Percentiles rank a stretch among this genome's conserved stretches.
Evolutionary conservation across 92 coral and sea anemone species (phyloP).

Genomic region (Muricea muricata): DNA sequence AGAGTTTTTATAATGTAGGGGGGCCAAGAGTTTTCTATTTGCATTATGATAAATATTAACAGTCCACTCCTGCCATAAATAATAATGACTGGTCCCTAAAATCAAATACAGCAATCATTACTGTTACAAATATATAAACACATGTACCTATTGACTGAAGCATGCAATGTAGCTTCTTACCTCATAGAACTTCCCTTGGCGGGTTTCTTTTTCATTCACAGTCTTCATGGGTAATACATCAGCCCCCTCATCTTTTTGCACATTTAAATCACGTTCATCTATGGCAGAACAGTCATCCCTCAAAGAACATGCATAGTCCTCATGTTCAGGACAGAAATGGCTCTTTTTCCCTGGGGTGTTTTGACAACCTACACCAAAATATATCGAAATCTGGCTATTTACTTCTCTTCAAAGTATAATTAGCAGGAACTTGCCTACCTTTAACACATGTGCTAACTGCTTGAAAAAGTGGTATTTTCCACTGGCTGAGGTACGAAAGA

Average conservation of each 20-base stretch:
- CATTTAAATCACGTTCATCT: not conserved
- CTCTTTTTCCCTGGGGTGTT: conserved; percentile 56
- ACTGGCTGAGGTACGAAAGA: too few relatives aligned
- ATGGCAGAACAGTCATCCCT: conserved; percentile 23
- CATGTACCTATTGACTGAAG: not conserved
- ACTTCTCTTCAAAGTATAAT: too few relatives aligned
- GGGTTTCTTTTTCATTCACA: conserved; percentile 36
- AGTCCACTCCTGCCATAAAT: too few relatives aligned
- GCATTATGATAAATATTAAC: too few relatives aligned
- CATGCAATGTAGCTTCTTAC: conserved; percentile 18
- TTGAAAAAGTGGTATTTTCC: too few relatives aligned
- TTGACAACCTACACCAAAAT: conserved; percentile 48
- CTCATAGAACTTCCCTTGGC: conserved; percentile 48
- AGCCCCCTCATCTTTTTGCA: not conserved
- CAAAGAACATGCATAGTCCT: conserved; percentile 20
- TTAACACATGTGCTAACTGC: too few relatives aligned
- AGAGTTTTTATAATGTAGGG: too few relatives aligned
- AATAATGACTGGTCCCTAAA: too few relatives aligned
- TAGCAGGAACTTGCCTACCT: too few relatives aligned
- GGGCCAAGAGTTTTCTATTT: too few relatives aligned
- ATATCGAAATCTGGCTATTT: too few relatives aligned
- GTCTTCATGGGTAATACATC: conserved; percentile 41
- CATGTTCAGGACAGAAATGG: conserved; percentile 41
- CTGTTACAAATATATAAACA: not conserved
- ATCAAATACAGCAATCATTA: too few relatives aligned